Percentiles rank a stretch among this genome's conserved stretches.
Evolutionary conservation across 2,888 invertebrate species (phyloP).

Genomic region (Belgica antarctica): DNA sequence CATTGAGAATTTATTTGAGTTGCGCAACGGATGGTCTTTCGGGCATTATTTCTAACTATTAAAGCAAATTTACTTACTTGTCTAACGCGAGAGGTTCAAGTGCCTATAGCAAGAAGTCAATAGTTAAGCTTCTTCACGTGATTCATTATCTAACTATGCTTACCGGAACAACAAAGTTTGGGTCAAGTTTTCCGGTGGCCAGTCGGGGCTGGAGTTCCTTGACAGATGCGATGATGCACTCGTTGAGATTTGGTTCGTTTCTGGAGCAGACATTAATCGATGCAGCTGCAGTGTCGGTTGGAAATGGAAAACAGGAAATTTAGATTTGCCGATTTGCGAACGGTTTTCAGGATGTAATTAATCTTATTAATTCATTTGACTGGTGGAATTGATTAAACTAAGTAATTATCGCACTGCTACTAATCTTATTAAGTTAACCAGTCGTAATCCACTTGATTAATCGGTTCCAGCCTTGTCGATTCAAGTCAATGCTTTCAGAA

Average conservation of each 20-base stretch:
- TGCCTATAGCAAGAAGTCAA: not conserved
- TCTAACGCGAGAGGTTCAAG: slow-evolving; percentile 27
- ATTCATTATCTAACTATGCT: not conserved
- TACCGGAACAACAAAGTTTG: slow-evolving; percentile 36
- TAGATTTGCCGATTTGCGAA: no score
- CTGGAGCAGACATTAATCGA: slow-evolving; percentile 53
- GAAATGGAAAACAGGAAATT: no score
- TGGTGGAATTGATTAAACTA: no score
- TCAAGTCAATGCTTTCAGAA: no score
- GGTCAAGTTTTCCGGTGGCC: slow-evolving; percentile 51
- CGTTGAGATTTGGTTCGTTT: slow-evolving; percentile 51
- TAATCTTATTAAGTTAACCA: no score
- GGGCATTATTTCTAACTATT: not conserved
- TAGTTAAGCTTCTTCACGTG: not conserved
- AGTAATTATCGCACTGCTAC: no score
- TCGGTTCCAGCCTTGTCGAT: no score
- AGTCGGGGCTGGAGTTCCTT: slow-evolving; percentile 51
- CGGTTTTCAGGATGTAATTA: no score
- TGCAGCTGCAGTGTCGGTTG: slow-evolving; percentile 49
- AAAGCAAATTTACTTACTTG: slow-evolving; percentile 27
- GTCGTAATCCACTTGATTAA: no score
- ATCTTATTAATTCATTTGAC: no score
- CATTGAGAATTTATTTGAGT: slow-evolving; percentile 7
- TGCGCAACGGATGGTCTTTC: not conserved
- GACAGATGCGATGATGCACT: slow-evolving; percentile 52